Conservation (phyloP, 2,797 vertebrate genomes). For the Syngnathus acus region DNA sequence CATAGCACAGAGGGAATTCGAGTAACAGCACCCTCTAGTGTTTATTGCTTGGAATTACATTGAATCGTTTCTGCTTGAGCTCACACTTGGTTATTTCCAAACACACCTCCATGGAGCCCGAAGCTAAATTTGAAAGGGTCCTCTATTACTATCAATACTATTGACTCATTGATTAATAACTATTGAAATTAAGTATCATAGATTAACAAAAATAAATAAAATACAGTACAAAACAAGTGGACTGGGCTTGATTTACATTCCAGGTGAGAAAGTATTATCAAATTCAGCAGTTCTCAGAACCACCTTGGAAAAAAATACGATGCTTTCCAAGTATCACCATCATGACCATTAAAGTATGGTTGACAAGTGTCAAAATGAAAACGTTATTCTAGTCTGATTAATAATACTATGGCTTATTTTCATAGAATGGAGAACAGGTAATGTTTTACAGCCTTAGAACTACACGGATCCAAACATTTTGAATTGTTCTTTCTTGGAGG, state of each 20-base stretch:
- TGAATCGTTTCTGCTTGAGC: conserved; percentile 7
- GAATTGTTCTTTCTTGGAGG: not conserved
- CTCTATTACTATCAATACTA: not conserved
- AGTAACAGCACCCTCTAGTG: conserved; percentile 44
- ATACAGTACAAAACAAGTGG: not conserved
- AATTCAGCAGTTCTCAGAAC: not conserved
- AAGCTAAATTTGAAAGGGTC: not conserved
- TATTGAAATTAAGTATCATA: not conserved
- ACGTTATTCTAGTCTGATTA: not conserved
- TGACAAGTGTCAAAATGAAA: not conserved
- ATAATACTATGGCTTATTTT: not conserved
- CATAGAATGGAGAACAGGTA: too few relatives aligned
- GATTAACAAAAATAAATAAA: not conserved
- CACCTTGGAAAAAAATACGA: not conserved
- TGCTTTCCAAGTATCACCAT: not conserved
- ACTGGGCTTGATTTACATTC: not conserved
- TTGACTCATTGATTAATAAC: not conserved
- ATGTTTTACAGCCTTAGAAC: not conserved
- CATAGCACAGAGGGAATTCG: not conserved
- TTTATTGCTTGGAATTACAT: conserved; percentile 14
- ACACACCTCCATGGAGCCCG: not conserved
- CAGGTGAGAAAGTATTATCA: not conserved
- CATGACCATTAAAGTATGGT: not conserved
- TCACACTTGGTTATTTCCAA: not conserved
- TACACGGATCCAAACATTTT: not conserved